Percentiles rank a stretch among this genome's conserved stretches.
phyloP scores from a whole-genome alignment of 1,140 invertebrate genomes.

The Hypothenemus hampei region DNA sequence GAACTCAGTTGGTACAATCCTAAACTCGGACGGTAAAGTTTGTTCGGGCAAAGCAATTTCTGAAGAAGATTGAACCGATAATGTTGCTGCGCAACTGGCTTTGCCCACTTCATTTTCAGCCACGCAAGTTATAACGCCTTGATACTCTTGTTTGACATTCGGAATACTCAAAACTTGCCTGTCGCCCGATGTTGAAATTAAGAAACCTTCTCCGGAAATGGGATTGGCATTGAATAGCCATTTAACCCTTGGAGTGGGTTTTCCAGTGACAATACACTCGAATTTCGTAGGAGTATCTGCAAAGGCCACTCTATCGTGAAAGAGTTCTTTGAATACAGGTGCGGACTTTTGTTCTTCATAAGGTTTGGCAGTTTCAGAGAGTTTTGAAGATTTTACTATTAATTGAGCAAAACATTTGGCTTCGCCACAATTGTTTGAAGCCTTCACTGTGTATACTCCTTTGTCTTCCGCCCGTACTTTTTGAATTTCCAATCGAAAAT shows the following conservation, averaged over 20 bases:
- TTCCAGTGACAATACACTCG: conserved; percentile 65
- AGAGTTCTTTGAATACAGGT: conserved; percentile 62
- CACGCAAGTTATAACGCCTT: conserved; percentile 65
- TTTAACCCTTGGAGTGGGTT: conserved; percentile 67
- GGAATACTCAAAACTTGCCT: conserved; percentile 64
- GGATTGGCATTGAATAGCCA: conserved; percentile 70
- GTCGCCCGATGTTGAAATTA: conserved; percentile 65
- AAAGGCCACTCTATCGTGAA: conserved; percentile 51
- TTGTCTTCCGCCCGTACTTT: conserved; percentile 58
- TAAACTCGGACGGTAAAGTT: background rate
- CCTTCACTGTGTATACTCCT: conserved; percentile 73
- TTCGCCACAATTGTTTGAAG: conserved; percentile 66
- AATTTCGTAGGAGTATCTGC: conserved; percentile 60
- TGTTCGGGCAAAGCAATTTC: conserved; percentile 42
- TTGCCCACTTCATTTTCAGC: conserved; percentile 72
- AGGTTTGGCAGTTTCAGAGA: conserved; percentile 42
- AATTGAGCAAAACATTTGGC: conserved; percentile 75
- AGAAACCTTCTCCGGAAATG: conserved; percentile 65
- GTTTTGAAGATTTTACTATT: conserved; percentile 60
- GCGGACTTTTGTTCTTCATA: conserved; percentile 56
- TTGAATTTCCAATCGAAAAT: conserved; percentile 55
- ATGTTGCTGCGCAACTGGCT: conserved; percentile 57
- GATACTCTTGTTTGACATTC: conserved; percentile 51
- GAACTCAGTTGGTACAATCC: conserved; percentile 17
- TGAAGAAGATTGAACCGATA: conserved; percentile 49